phyloP scores from a whole-genome alignment of 1,140 invertebrate species.

The Melanaphis sacchari region DNA sequence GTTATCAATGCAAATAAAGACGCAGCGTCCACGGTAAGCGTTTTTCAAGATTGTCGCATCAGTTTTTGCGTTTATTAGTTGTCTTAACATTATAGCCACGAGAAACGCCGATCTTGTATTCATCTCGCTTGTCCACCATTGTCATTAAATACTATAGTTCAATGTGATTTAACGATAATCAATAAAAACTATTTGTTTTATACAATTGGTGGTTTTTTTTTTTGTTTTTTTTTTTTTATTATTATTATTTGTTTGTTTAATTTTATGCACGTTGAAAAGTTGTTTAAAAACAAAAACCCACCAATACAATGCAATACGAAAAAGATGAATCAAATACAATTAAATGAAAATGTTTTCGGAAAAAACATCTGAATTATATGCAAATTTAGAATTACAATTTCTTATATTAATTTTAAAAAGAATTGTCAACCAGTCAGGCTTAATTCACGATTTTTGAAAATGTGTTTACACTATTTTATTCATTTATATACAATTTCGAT shows the following conservation, averaged over 20 bases:
- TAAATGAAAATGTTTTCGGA: background rate
- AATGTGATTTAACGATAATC: background rate
- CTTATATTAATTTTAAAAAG: background rate
- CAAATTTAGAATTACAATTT: background rate
- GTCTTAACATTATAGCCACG: background rate
- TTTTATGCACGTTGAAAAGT: no score
- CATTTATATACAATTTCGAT: background rate
- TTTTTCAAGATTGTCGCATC: background rate
- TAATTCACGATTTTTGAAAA: background rate
- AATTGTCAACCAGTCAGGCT: background rate
- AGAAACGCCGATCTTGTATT: no score
- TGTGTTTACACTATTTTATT: background rate
- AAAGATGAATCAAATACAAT: no score
- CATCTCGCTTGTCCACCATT: rapidly evolving
- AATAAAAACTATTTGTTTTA: background rate
- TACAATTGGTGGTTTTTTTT: no score
- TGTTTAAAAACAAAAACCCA: no score
- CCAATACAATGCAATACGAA: no score
- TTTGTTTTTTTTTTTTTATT: no score
- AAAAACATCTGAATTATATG: background rate
- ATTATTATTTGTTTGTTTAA: background rate
- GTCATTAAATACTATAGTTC: background rate
- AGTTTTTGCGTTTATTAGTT: background rate
- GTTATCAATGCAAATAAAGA: background rate
- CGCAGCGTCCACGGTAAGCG: background rate